Conservation (phyloP, 2,113 vertebrate species). For the Hemiscyllium ocellatum region DNA sequence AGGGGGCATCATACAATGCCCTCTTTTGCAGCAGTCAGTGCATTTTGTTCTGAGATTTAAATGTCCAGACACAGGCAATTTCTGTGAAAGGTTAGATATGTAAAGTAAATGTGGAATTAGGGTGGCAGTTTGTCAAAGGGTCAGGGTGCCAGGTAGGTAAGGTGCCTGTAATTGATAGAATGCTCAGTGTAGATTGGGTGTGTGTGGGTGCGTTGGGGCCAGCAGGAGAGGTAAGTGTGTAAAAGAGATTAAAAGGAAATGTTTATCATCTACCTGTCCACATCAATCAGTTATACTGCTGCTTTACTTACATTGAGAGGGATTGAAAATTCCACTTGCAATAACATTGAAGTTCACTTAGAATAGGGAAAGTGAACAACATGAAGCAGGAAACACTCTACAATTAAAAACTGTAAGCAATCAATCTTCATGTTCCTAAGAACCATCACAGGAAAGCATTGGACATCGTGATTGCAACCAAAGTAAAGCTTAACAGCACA, state of each 20-base stretch:
- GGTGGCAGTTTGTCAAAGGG: too few species aligned
- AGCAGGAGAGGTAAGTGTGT: too few species aligned
- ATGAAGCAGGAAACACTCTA: background rate
- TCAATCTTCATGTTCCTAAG: background rate
- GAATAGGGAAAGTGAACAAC: background rate
- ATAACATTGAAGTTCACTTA: background rate
- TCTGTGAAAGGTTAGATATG: too few species aligned
- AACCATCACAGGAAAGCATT: background rate
- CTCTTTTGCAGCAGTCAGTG: too few species aligned
- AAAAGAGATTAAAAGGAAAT: background rate
- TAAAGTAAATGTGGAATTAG: too few species aligned
- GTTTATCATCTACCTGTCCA: background rate
- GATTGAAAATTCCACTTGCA: background rate
- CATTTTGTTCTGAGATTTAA: too few species aligned
- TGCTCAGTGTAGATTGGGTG: too few species aligned
- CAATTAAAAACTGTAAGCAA: background rate
- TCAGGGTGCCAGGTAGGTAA: too few species aligned
- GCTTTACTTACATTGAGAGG: background rate
- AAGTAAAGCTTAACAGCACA: background rate
- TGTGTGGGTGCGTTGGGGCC: too few species aligned
- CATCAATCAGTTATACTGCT: background rate
- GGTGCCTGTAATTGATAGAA: too few species aligned
- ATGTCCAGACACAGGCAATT: too few species aligned
- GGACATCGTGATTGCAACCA: background rate
- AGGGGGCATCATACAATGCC: too few species aligned